phyloP scores from a whole-genome alignment of 2,113 vertebrate genomes.

The Podarcis muralis region DNA sequence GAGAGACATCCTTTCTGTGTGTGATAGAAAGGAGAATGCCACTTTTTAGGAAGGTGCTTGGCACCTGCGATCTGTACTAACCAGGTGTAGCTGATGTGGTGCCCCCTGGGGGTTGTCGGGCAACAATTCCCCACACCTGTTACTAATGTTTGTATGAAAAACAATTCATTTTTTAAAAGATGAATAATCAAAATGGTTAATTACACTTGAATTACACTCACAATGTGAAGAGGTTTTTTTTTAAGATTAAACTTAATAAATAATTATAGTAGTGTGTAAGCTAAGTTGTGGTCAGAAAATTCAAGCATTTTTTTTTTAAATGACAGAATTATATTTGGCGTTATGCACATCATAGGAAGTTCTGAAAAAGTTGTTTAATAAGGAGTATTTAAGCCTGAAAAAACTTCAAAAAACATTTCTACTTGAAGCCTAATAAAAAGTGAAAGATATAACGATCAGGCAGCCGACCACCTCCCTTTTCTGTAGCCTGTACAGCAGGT shows the following conservation, averaged over 20 bases:
- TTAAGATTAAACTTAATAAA: not conserved
- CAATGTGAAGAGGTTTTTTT: not conserved
- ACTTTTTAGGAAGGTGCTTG: not conserved
- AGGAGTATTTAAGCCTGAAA: not conserved
- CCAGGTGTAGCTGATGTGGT: not conserved
- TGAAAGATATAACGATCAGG: not conserved
- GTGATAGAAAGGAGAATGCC: not conserved
- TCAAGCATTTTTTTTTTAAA: not conserved
- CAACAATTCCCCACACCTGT: not conserved
- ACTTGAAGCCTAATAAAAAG: rapidly evolving
- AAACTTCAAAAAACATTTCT: not conserved
- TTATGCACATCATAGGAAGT: not conserved
- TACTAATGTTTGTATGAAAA: not conserved
- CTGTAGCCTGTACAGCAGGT: not conserved
- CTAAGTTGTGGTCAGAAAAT: not conserved
- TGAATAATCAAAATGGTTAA: not conserved
- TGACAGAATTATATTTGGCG: not conserved
- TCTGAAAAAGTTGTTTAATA: not conserved
- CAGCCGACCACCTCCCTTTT: not conserved
- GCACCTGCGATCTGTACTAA: not conserved
- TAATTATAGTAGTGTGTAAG: not conserved
- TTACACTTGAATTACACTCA: too few species aligned
- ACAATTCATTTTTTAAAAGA: not conserved
- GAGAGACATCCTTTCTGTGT: not conserved
- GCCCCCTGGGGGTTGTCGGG: not conserved